Evolutionary conservation across 2,113 vertebrate species (phyloP).

Genomic region (Sapajus apella): DNA sequence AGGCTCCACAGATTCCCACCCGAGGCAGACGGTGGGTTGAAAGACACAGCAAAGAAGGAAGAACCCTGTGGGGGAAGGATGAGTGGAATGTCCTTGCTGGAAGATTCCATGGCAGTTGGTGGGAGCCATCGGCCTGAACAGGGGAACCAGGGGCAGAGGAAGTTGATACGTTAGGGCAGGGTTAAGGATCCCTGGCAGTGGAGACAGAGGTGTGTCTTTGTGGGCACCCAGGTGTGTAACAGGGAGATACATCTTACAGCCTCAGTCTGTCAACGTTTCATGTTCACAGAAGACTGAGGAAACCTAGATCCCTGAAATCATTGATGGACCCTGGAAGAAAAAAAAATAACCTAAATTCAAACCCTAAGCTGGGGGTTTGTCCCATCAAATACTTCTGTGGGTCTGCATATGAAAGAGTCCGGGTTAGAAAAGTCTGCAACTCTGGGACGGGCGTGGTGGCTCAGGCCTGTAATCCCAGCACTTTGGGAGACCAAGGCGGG

Average conservation of each 20-base stretch:
- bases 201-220: neutral
- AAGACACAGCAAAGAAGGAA: neutral
- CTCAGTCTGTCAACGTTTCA: neutral
- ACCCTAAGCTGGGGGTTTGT: neutral
- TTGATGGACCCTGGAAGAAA: neutral
- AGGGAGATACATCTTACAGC: neutral
- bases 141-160: neutral
- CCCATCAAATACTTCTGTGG: neutral
- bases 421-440: neutral
- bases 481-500: no score
- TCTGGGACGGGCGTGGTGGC: no score
- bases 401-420: neutral
- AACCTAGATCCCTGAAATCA: neutral
- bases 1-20: neutral
- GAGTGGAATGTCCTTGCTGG: conserved; percentile 45
- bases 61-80: conserved; percentile 17
- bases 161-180: neutral
- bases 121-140: conserved; percentile 8
- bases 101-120: conserved; percentile 71
- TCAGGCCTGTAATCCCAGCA: no score
- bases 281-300: neutral
- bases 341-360: neutral
- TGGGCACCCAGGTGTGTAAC: neutral
- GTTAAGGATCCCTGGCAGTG: neutral
- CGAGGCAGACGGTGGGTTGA: neutral